These are phyloP conservation scores for Troides aeacus DNA, from an alignment of 2,888 invertebrate genomes.

Conservation along the genomic window DNA sequence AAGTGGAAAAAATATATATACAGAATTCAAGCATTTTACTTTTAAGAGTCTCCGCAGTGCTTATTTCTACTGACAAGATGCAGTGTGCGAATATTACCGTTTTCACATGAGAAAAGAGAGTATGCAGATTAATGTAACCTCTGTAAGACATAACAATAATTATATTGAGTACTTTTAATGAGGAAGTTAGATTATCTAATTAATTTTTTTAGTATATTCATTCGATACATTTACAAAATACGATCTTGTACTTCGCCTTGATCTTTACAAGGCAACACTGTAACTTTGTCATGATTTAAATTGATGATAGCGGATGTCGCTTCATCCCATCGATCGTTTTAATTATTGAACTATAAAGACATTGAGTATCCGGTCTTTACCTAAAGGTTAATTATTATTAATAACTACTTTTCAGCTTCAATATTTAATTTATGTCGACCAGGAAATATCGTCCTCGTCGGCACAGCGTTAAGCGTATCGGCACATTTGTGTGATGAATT, in stretches of 20 bases:
- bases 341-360: not conserved
- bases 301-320: conserved; percentile 24
- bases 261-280: conserved; percentile 13
- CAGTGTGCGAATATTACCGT: too few species aligned
- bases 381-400: conserved; percentile 26
- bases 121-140: too few species aligned
- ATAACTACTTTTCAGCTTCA: conserved; percentile 12
- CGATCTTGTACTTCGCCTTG: conserved; percentile 7
- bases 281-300: conserved; percentile 5
- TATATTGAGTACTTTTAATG: too few species aligned
- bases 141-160: too few species aligned
- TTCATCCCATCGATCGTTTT: conserved; percentile 7
- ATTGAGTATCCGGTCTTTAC: conserved; percentile 21
- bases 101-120: too few species aligned
- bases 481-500: conserved; percentile 11
- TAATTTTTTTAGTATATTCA: too few species aligned
- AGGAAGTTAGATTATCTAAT: too few species aligned
- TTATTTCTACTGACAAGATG: too few species aligned
- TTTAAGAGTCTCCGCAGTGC: too few species aligned
- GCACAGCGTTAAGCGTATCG: not conserved
- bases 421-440: conserved; percentile 19
- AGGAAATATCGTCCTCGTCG: conserved; percentile 23
- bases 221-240: conserved; percentile 1
- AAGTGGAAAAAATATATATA: too few species aligned
- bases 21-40: too few species aligned